Base-by-base conservation (phyloP, 2,113 vertebrate genomes). In the Salvelinus fontinalis region DNA sequence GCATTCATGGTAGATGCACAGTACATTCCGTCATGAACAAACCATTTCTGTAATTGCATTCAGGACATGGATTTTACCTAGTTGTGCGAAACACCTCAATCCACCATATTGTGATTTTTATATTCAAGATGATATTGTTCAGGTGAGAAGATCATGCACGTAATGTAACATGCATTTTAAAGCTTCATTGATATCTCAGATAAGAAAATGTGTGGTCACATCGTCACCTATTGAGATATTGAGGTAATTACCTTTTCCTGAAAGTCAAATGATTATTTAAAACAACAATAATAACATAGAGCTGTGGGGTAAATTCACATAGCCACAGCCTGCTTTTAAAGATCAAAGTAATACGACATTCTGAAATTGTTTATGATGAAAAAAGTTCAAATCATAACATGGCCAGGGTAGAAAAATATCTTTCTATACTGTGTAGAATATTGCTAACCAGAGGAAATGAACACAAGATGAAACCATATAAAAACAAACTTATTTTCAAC, bases 171-270 rank as follows among this genome's bases (percentile, higher is more conserved):
- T 83, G 77, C 81, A 71, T 83, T 77, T 24, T 34, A 59, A 51
- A 69, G 24, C 6, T 75, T 76, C 74, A 26, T 66, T 51, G 74
- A 92, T 85, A 29, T 72, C 70, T 72, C 26, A 72, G 70, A 72
- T 34, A 59, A 70, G 81, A 84, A 86, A 84, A 87, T 79, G 82
- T 86, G 24, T 75, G 67, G 68, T 79, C 87, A 90, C 89, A 90
- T 88, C 80, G 89, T 89, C 79, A 77, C 27, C 60, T 70, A 60
- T 34, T 54, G 2, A 72, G n/a, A 79, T 79, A 83, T 73, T 67
- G 70, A 78, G 44, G 83, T 82, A 86, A 89, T 91, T 92, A 91
- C 89, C 89, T 90, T 72, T 16, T 14, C 67, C 87, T 90, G 87
- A 85, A 90, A 92, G 73, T 88, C 74, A 87, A 83, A 84, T 54